Conservation (phyloP, 1,140 invertebrate species). For the Bombus consobrinus region DNA sequence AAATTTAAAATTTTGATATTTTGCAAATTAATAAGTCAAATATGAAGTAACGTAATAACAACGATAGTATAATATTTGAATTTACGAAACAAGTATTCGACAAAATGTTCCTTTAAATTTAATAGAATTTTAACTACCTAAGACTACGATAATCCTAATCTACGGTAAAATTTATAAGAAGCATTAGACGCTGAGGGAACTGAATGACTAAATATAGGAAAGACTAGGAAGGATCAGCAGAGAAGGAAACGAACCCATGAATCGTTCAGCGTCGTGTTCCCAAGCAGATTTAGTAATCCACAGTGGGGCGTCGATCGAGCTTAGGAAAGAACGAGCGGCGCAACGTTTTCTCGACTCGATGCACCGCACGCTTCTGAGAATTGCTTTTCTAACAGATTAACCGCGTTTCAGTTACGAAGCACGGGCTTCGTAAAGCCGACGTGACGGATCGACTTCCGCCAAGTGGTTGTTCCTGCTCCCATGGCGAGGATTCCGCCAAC, state of each 20-base stretch:
- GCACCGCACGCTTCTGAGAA: slow-evolving; percentile 34
- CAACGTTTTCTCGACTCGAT: slow-evolving; percentile 28
- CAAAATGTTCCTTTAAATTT: too few species aligned
- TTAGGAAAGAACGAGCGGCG: not conserved
- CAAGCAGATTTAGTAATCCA: slow-evolving; percentile 27
- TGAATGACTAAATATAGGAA: too few species aligned
- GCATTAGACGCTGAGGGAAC: too few species aligned
- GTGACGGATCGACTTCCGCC: slow-evolving; percentile 59
- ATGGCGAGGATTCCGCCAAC: slow-evolving; percentile 12
- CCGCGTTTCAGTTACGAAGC: slow-evolving; percentile 47
- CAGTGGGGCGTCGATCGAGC: not conserved
- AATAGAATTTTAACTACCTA: too few species aligned
- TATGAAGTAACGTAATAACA: not conserved
- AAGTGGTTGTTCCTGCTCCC: slow-evolving; percentile 32
- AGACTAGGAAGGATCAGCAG: not conserved
- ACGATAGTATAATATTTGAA: not conserved
- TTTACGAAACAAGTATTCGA: too few species aligned
- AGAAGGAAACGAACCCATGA: not conserved
- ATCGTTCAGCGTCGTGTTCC: not conserved
- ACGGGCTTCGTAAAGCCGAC: slow-evolving; percentile 19
- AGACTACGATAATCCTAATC: not conserved
- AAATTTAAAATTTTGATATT: not conserved
- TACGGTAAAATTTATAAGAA: too few species aligned
- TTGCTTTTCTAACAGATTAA: slow-evolving; percentile 52
- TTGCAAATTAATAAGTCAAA: not conserved